Evolutionary conservation across 2,797 vertebrate species (phyloP).

Genomic region (Melanotaenia trifasciata): DNA sequence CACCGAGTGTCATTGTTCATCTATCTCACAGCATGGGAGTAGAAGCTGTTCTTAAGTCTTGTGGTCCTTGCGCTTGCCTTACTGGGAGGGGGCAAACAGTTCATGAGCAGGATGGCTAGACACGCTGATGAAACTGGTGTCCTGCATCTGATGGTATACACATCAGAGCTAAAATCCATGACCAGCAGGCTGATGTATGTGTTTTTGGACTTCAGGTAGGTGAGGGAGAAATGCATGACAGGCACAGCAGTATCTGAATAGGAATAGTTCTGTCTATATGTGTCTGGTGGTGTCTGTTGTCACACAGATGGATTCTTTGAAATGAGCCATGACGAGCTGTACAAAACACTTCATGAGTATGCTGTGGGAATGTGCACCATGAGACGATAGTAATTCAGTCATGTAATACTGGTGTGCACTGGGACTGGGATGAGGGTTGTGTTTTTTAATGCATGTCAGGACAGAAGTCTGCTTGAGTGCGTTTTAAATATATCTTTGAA

Average conservation of each 20-base stretch:
- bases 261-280: slow-evolving; percentile 8
- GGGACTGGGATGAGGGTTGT: background rate
- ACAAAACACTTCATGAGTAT: background rate
- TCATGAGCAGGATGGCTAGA: background rate
- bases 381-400: background rate
- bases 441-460: background rate
- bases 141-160: background rate
- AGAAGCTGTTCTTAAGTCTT: slow-evolving; percentile 6
- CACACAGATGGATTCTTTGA: slow-evolving; percentile 9
- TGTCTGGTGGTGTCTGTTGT: background rate
- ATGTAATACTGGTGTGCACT: slow-evolving; percentile 2
- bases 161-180: slow-evolving; percentile 7
- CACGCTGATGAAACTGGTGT: background rate
- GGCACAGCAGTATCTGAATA: slow-evolving; percentile 1
- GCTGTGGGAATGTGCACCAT: background rate
- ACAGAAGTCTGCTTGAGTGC: background rate
- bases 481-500: background rate
- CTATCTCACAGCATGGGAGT: slow-evolving; percentile 7
- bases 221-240: slow-evolving; percentile 6
- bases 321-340: background rate
- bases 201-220: slow-evolving; percentile 1
- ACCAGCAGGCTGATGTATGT: background rate
- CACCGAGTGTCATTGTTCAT: slow-evolving; percentile 8
- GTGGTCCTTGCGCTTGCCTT: slow-evolving; percentile 4
- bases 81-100: background rate